phyloP scores from a whole-genome alignment of 1,140 invertebrate species.

The Drosophila yakuba region DNA sequence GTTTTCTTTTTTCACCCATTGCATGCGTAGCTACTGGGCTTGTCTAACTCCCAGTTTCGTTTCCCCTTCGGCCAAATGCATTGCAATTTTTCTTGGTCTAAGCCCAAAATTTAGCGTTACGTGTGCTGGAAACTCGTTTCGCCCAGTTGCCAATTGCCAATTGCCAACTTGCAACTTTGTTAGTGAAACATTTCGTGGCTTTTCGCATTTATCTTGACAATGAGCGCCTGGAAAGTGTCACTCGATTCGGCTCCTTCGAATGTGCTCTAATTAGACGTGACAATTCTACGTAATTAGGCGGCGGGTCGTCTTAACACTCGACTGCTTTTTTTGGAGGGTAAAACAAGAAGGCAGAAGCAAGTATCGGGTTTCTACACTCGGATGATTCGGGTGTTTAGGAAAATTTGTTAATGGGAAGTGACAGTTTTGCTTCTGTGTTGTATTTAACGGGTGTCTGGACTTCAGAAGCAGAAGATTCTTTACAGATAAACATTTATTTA shows the following conservation, averaged over 20 bases:
- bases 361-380: constrained; percentile 67
- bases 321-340: constrained; percentile 40
- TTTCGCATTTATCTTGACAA: constrained; percentile 70
- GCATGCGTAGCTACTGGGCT: constrained; percentile 53
- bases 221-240: constrained; percentile 40
- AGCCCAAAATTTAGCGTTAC: constrained; percentile 71
- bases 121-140: constrained; percentile 54
- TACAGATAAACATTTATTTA: neutral
- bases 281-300: constrained; percentile 81
- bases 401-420: constrained; percentile 43
- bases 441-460: neutral
- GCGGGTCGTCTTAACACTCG: constrained; percentile 59
- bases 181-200: constrained; percentile 51
- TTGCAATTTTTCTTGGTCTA: constrained; percentile 64
- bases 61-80: constrained; percentile 11
- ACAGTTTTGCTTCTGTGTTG: constrained; percentile 68
- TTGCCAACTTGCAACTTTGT: constrained; percentile 60
- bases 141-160: constrained; percentile 2
- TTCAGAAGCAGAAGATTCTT: neutral
- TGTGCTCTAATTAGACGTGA: constrained; percentile 82
- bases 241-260: constrained; percentile 30
- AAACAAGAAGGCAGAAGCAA: constrained; percentile 1
- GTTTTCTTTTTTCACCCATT: constrained; percentile 10
- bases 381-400: constrained; percentile 58
- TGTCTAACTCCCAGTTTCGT: constrained; percentile 1